Evolutionary conservation across 2,113 vertebrate genomes (phyloP).

Genomic region (Zapornia atra): DNA sequence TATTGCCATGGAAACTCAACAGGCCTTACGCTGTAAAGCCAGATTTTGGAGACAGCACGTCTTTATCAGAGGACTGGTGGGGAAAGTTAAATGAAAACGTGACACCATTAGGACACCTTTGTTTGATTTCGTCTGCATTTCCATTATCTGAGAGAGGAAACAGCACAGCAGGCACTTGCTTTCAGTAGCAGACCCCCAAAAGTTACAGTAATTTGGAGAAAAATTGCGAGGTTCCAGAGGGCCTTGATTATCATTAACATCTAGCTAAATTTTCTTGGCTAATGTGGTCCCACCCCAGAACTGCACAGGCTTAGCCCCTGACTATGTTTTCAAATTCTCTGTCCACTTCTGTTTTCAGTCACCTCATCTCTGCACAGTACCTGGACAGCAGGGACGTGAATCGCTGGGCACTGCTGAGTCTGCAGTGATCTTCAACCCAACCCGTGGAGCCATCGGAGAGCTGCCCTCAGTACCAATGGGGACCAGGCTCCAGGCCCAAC

Average conservation of each 20-base stretch:
- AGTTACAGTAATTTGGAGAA: not conserved
- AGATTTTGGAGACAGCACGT: slow-evolving; percentile 23
- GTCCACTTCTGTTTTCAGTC: not conserved
- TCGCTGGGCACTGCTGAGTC: too few relatives aligned
- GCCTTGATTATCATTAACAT: not conserved
- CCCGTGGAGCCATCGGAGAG: rapidly evolving
- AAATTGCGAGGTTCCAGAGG: not conserved
- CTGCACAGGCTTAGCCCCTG: not conserved
- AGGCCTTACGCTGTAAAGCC: slow-evolving; percentile 72
- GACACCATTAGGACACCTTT: not conserved
- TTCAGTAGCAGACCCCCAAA: not conserved
- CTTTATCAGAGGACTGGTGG: not conserved
- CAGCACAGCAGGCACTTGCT: not conserved
- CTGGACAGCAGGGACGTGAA: rapidly evolving
- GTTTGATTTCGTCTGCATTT: not conserved
- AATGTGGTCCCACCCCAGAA: not conserved
- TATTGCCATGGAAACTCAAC: slow-evolving; percentile 86
- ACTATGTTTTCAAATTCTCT: not conserved
- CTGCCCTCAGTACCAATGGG: rapidly evolving
- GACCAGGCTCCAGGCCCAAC: rapidly evolving
- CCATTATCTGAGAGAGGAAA: not conserved
- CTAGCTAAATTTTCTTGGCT: not conserved
- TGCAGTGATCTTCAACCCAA: not conserved
- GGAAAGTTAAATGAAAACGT: not conserved
- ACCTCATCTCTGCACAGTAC: not conserved